Evolutionary conservation across 2,888 invertebrate species (phyloP).

Genomic region (Blastobasis adustella): DNA sequence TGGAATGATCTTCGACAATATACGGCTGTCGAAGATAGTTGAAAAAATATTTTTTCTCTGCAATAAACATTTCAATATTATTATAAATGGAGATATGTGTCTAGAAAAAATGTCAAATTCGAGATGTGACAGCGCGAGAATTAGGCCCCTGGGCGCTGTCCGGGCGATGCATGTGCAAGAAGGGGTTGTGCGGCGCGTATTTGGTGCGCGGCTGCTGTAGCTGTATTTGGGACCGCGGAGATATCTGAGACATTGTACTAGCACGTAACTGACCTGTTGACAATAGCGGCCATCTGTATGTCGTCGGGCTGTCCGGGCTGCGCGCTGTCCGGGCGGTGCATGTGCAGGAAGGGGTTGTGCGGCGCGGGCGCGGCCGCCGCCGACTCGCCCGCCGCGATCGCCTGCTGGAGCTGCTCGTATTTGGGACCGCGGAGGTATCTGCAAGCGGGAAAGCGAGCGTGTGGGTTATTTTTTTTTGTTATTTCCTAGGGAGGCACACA

Average conservation of each 20-base stretch:
- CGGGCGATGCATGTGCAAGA: constrained; percentile 72
- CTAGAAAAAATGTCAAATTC: too few relatives aligned
- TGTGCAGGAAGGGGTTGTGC: constrained; percentile 74
- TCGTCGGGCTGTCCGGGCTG: constrained; percentile 32
- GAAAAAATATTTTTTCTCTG: too few relatives aligned
- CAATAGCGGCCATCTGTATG: constrained; percentile 43
- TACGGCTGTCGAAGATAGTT: too few relatives aligned
- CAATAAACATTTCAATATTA: too few relatives aligned
- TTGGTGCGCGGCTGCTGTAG: constrained; percentile 82
- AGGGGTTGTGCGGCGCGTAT: constrained; percentile 74
- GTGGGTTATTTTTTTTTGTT: too few relatives aligned
- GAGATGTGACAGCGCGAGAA: too few relatives aligned
- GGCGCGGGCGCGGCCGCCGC: constrained; percentile 73
- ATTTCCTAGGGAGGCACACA: too few relatives aligned
- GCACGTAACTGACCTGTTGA: too few relatives aligned
- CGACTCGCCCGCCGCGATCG: constrained; percentile 88
- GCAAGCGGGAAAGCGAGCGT: not conserved
- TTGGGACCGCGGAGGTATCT: constrained; percentile 91
- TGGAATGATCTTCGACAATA: too few relatives aligned
- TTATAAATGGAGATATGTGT: too few relatives aligned
- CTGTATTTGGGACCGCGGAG: constrained; percentile 91
- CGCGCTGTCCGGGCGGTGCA: constrained; percentile 57
- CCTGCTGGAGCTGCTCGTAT: constrained; percentile 90
- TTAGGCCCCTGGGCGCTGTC: too few relatives aligned
- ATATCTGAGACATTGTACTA: too few relatives aligned